Base-by-base conservation (phyloP, 2,113 vertebrate species). In the Onychostoma macrolepis region DNA sequence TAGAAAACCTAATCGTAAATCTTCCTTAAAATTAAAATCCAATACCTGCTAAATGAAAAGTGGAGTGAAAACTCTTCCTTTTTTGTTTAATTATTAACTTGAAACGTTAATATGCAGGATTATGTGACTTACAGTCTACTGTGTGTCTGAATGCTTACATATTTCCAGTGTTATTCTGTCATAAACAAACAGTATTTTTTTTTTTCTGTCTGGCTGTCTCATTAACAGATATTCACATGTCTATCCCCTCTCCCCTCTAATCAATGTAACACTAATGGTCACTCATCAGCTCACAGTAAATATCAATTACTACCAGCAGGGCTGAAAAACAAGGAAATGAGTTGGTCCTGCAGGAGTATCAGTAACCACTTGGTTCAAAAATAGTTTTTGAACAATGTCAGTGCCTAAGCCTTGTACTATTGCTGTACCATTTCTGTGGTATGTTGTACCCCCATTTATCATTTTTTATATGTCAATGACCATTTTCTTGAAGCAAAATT, bases 21-120 rank as follows among this genome's bases (percentile, higher is more conserved):
- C 75, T 89, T 86, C 56, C 61, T 79, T 76, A 67, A 85, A 87
- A 87, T 85, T 80, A 85, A 88, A 87, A 89, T 58, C 80, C 67
- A 90, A 87, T 85, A 89, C 83, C 82, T 86, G 83, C 72, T 88
- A 86, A 89, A 90, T 90, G 58, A 85, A 87, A 86, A 85, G 36
- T 24, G 19, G 81, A 78, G 21, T 28, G 41, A 33, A 30, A 89
- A 76, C 74, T 85, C 69, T 24, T 50, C 17, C 80, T 85, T 61
- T 24, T 28, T 67, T 76, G 24, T 69, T 76, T 86, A 74, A 85
- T 89, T 87, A 86, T 84, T 80, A 83, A 76, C 71, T 87, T 77
- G 19, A 79, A 75, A 83, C 7, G 41, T 50, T 84, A 36, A 80
- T 80, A 84, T n/a, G 11, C 19, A 38, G 33, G 45, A 80, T 74